Evolutionary conservation across 2,888 invertebrate genomes (phyloP), one percentile per base, ranked within the genome.

Genomic region (Parapristionchus giblindavisi): DNA sequence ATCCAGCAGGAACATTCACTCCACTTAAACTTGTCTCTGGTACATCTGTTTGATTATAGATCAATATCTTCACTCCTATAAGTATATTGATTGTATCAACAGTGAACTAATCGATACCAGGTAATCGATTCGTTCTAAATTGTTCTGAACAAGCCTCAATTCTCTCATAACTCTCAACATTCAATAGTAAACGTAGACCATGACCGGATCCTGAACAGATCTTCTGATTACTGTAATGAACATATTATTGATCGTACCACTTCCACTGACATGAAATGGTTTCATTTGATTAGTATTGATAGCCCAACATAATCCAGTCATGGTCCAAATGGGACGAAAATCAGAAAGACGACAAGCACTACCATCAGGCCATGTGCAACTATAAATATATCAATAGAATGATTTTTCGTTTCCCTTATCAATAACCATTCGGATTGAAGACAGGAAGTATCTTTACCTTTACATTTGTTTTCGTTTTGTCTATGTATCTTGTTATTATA

Each of bases 301-400:
- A 2, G 86, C 86, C 86, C 86, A 86, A 61, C 87, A 87, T n/a
- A 87, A 79, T 1, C 87, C 87, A n/a, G 85, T 87, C 71, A 86
- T 78, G 4, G 87, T 87, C 87, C 87, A 87, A 34, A 87, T 82
- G 3, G 85, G 83, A 29, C 80, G 79, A 76, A 87, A 87, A 71
- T 86, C 85, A 4, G 76, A 65, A 4, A 77, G 38, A 21, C 75
- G 75, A 63, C 87, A 87, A 2, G 82, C 74, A 8, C 85, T 86
- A 3, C 87, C 87, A 66, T 87, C 85, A 6, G 87, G 87, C 83
- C 85, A 87, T 4, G 80, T 81, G 40, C 84, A 84, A 58, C 83
- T 83, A 56, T 14, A 68, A 54, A n/a, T 2, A 21, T 6, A 66
- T 27, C 29, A 36, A 32, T 61, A 36, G 27, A 21, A 66, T 24